phyloP scores from a whole-genome alignment of 1,140 invertebrate species.

The Tribolium castaneum region DNA sequence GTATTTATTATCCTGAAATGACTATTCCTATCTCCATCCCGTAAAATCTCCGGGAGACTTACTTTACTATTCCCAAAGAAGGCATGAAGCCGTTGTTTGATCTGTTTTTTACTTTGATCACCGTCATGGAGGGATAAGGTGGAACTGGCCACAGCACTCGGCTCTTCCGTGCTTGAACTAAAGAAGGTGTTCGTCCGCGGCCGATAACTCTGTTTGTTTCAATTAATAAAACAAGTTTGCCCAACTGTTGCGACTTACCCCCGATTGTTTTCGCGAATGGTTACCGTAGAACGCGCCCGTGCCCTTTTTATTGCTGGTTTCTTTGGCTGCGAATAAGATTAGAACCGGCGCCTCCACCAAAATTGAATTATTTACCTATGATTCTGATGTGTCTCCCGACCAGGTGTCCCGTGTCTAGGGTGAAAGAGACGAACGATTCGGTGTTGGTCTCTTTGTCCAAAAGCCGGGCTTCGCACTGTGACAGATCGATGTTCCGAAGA shows the following conservation, averaged over 20 bases:
- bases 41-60: constrained; percentile 18
- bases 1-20: constrained; percentile 70
- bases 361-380: constrained; percentile 66
- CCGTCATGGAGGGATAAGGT: constrained; percentile 56
- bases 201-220: constrained; percentile 65
- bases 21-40: background rate
- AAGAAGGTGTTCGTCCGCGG: constrained; percentile 70
- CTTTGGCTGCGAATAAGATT: constrained; percentile 57
- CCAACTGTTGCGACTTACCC: constrained; percentile 54
- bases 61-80: constrained; percentile 75
- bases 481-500: constrained; percentile 71
- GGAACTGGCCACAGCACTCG: constrained; percentile 63
- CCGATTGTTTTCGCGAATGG: constrained; percentile 60
- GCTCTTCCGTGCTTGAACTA: constrained; percentile 73
- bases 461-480: constrained; percentile 73
- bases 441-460: constrained; percentile 68
- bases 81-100: constrained; percentile 74
- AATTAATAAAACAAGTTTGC: background rate
- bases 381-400: constrained; percentile 79
- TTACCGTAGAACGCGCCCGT: constrained; percentile 55
- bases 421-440: constrained; percentile 61
- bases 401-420: constrained; percentile 73
- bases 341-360: constrained; percentile 16
- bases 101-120: constrained; percentile 64
- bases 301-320: constrained; percentile 59